Base-by-base conservation (phyloP, 2,888 invertebrate species). In the Maniola hyperantus region DNA sequence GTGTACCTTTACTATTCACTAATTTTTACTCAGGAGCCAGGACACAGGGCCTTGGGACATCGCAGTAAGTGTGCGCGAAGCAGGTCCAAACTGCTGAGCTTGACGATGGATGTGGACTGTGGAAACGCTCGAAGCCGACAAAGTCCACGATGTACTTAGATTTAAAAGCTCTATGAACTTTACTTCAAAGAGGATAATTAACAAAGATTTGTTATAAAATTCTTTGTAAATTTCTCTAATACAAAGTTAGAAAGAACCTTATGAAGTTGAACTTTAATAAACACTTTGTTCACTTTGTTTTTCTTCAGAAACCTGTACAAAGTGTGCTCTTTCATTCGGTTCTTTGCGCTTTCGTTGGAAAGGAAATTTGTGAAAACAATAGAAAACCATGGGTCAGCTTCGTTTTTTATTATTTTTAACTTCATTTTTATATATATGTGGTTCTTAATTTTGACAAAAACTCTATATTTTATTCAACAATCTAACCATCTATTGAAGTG, bases 161-260 rank as follows among this genome's bases (percentile, higher is more conserved):
- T 26, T 26, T 26, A 44, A 44, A n/a, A 44, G 13, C 44, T 44
- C 44, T n/a, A n/a, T 44, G n/a, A 48, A 48, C 48, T 48, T 48
- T 7, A 48, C 48, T 48, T 48, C 15, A 48, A 18, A 48, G 18
- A 18, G 15, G 18, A 48, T 48, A 48, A 48, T 51, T 34, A 54
- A 54, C 34, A 34, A 54, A 54, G 36, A 36, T 54, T 51, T 34
- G 15, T 15, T 36, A 54, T 15, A 36, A 36, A 34, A 54, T 36
- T 54, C 34, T 54, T 36, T n/a, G 15, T 54, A 34, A 26, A 5
- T 36, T 54, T 54, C 34, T n/a, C 33, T 53, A n/a, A 36, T 15
- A 36, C 36, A 54, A 54, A 54, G 54, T 54, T 34, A 8, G 5
- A 53, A 53, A 54, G 54, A 36, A 15, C 36, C n/a, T 15, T 36